Conservation (phyloP, 30 jellyfish, hydroid and myxozoan species). For the Rhopilema esculentum region DNA sequence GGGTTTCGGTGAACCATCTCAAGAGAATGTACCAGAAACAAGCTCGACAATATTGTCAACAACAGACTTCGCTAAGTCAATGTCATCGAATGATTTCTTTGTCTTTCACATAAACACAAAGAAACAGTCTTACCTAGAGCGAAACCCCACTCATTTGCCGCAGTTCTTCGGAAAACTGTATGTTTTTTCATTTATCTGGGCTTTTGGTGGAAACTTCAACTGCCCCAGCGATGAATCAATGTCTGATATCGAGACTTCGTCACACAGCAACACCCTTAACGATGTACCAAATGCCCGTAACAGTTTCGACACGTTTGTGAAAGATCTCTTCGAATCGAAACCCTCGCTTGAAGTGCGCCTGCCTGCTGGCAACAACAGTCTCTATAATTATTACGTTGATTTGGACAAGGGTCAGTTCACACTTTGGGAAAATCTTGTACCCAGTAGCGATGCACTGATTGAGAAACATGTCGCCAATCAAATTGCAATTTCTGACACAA, state of each 20-base stretch:
- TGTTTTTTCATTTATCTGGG: constrained; percentile 82
- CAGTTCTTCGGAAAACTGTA: constrained; percentile 67
- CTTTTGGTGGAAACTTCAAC: constrained; percentile 88
- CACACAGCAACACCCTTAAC: constrained; percentile 12
- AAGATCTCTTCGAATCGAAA: constrained; percentile 71
- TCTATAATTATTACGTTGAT: constrained; percentile 84
- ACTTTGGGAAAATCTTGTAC: constrained; percentile 87
- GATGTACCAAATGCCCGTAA: constrained; percentile 55
- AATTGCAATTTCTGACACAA: constrained; percentile 72
- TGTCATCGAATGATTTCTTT: constrained; percentile 7
- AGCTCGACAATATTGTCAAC: background rate
- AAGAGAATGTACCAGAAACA: constrained; percentile 31
- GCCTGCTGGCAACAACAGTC: constrained; percentile 77
- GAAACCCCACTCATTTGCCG: constrained; percentile 60
- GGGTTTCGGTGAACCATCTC: constrained; percentile 74
- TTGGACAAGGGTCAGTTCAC: constrained; percentile 79
- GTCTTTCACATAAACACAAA: constrained; percentile 7
- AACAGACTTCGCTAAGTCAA: constrained; percentile 14
- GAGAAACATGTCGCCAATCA: constrained; percentile 72
- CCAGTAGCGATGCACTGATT: constrained; percentile 67
- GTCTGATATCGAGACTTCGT: constrained; percentile 68
- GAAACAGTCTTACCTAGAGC: constrained; percentile 56
- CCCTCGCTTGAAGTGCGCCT: constrained; percentile 60
- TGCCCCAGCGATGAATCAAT: constrained; percentile 83
- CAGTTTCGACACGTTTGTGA: constrained; percentile 72